Evolutionary conservation across 1,140 invertebrate genomes (phyloP), one percentile per base, ranked within the genome.

Genomic region (Eriocheir sinensis): DNA sequence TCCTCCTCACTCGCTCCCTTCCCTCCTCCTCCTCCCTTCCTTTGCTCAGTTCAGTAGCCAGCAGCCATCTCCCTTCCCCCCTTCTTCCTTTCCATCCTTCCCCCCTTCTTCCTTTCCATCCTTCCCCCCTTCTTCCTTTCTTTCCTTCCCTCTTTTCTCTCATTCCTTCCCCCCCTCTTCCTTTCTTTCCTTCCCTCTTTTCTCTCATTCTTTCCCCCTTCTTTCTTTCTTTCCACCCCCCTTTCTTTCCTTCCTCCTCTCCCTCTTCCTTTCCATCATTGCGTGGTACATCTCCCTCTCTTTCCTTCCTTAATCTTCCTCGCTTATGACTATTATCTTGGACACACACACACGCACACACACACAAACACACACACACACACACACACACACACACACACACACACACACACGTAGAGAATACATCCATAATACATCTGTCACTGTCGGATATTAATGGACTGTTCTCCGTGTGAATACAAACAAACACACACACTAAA

Each of bases 341-440:
- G 17, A n/a, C 60, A n/a, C 12, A 27, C 60, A 21, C 21, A 27
- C 60, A 27, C 60, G n/a, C 60, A 72, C 60, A 72, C 60, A 72
- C 60, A 72, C 53, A 72, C 53, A 72, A 6, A 72, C 53, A 72
- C 21, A 72, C 53, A 72, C 44, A 72, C 53, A 72, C 53, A 72
- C 53, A 72, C 53, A 72, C 53, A 72, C 60, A 72, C 60, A 72
- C 60, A 72, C 17, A 72, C 60, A 72, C 27, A 72, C 60, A 72
- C 27, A 72, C 60, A 72, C 60, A 72, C 21, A 72, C n/a, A n/a
- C n/a, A n/a, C n/a, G n/a, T n/a, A n/a, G 60, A 72, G 21, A 2
- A 72, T n/a, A 72, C n/a, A 72, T 48, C 4, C 4, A 48, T 48
- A 48, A 48, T n/a, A n/a, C n/a, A n/a, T n/a, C n/a, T n/a, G n/a